Evolutionary conservation across 2,113 vertebrate species (phyloP).

Genomic region (Anser cygnoides): DNA sequence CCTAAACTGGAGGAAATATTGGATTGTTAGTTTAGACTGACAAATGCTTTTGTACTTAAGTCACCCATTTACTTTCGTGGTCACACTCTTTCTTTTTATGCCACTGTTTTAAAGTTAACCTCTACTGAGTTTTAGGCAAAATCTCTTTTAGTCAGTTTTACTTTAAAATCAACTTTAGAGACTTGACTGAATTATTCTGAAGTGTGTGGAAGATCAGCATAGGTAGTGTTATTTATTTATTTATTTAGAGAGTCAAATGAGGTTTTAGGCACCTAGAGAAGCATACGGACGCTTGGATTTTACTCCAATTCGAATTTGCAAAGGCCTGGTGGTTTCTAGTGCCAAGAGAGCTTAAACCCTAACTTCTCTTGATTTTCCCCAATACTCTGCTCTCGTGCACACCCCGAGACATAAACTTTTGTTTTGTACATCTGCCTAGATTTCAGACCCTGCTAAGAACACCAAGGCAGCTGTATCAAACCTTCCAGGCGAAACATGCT

Average conservation of each 20-base stretch:
- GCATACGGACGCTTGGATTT: neutral
- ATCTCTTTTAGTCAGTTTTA: neutral
- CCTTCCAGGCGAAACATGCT: neutral
- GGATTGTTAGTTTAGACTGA: neutral
- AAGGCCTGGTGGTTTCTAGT: neutral
- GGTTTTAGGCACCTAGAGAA: neutral
- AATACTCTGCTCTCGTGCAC: fast-evolving
- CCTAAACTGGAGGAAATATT: neutral
- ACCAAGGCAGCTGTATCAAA: neutral
- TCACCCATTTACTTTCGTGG: neutral
- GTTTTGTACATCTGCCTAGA: neutral
- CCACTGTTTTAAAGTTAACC: neutral
- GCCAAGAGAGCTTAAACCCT: neutral
- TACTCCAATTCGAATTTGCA: neutral
- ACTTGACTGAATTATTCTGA: neutral
- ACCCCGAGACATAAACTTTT: neutral
- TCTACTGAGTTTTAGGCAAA: neutral
- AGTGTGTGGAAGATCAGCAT: neutral
- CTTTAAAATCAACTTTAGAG: neutral
- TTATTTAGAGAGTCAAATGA: neutral
- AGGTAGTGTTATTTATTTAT: neutral
- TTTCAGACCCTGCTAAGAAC: neutral
- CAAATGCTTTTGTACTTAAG: neutral
- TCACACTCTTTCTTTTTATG: neutral
- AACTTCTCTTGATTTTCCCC: neutral